These are phyloP conservation scores for Drosophila koepferae DNA, from an alignment of 2,888 invertebrate species.

Conservation along the genomic window DNA sequence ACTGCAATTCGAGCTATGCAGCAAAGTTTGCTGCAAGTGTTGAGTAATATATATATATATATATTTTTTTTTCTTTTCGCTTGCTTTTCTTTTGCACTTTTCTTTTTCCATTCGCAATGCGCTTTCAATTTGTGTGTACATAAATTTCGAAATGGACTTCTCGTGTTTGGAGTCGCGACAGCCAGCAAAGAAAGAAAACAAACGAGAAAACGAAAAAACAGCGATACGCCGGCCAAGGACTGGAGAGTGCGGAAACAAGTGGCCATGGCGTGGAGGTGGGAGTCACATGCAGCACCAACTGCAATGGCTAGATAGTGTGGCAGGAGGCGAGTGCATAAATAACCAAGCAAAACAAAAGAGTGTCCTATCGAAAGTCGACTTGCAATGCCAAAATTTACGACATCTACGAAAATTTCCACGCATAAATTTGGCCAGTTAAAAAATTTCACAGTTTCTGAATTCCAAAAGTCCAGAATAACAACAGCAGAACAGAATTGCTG, in stretches of 20 bases:
- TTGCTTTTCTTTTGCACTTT: slow-evolving; percentile 27
- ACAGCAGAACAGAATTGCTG: slow-evolving; percentile 34
- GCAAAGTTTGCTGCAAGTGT: slow-evolving; percentile 34
- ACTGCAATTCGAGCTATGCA: slow-evolving; percentile 65
- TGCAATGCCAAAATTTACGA: slow-evolving; percentile 57
- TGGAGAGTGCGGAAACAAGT: slow-evolving; percentile 61
- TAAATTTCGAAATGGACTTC: slow-evolving; percentile 80
- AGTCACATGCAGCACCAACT: neutral
- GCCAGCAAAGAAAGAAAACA: slow-evolving; percentile 31
- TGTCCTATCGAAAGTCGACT: slow-evolving; percentile 64
- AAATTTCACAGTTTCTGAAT: slow-evolving; percentile 28
- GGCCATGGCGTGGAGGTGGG: slow-evolving; percentile 39
- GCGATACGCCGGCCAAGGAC: slow-evolving; percentile 38
- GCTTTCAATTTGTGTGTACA: slow-evolving; percentile 78
- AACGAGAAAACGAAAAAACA: slow-evolving; percentile 36
- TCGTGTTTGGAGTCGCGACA: slow-evolving; percentile 67
- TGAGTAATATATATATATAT: neutral
- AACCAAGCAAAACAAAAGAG: slow-evolving; percentile 57
- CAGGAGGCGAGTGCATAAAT: slow-evolving; percentile 68
- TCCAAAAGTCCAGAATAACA: slow-evolving; percentile 39
- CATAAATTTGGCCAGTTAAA: slow-evolving; percentile 47
- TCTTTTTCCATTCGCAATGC: slow-evolving; percentile 37
- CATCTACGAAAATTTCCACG: slow-evolving; percentile 36
- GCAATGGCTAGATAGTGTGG: slow-evolving; percentile 53
- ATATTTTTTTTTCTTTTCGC: slow-evolving; percentile 15